phyloP scores from a whole-genome alignment of 2,797 vertebrate species.

The Emydoidea blandingii region DNA sequence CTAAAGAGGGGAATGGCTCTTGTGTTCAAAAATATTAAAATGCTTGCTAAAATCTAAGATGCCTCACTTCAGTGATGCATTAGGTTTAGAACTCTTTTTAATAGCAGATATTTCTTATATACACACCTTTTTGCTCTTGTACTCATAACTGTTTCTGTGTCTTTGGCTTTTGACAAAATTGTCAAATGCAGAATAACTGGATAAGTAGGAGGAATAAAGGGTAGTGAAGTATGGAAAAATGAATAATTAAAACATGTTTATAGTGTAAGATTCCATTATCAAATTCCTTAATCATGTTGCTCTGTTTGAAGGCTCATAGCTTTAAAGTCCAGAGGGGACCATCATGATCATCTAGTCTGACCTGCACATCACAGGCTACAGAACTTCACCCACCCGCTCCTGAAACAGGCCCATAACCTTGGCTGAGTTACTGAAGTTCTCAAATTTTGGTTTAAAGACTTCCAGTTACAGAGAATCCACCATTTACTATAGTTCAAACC shows the following conservation, averaged over 20 bases:
- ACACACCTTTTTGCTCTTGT: too few relatives aligned
- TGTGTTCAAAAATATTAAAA: too few relatives aligned
- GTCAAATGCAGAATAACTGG: not conserved
- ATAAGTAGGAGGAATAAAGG: not conserved
- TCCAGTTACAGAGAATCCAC: not conserved
- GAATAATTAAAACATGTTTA: not conserved
- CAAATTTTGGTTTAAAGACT: not conserved
- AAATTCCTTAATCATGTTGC: not conserved
- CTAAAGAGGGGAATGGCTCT: too few relatives aligned
- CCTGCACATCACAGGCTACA: not conserved
- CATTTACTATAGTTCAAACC: not conserved
- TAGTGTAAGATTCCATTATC: not conserved
- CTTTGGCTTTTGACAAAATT: too few relatives aligned
- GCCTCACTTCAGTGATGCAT: too few relatives aligned
- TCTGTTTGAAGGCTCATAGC: not conserved
- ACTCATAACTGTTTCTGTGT: too few relatives aligned
- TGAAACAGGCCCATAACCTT: not conserved
- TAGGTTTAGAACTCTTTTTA: too few relatives aligned
- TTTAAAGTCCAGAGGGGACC: not conserved
- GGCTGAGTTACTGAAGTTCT: not conserved
- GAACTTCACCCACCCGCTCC: not conserved
- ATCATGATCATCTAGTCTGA: not conserved
- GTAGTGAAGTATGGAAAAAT: not conserved
- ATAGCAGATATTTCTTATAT: too few relatives aligned
- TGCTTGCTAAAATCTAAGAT: too few relatives aligned